phyloP scores from a whole-genome alignment of 2,113 vertebrate species.

The Nyctereutes procyonoides region DNA sequence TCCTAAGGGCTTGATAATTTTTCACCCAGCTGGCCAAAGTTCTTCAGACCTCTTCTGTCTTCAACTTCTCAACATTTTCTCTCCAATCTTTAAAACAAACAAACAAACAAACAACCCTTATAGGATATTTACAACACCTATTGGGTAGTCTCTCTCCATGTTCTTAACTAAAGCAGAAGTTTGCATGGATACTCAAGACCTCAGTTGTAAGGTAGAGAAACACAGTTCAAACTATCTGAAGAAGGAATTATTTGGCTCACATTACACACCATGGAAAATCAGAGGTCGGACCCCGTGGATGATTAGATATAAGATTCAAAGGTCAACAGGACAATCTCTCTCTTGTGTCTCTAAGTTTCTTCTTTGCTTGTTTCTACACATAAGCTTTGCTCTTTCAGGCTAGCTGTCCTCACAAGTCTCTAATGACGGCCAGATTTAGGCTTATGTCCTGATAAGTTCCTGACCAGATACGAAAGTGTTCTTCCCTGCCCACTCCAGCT shows the following conservation, averaged over 20 bases:
- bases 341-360: not conserved
- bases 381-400: not conserved
- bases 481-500: not conserved
- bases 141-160: not conserved
- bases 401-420: not conserved
- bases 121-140: not conserved
- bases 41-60: not conserved
- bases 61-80: not conserved
- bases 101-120: not conserved
- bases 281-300: not conserved
- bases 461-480: not conserved
- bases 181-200: not conserved
- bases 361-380: not conserved
- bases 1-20: not conserved
- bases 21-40: not conserved
- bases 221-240: not conserved
- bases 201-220: not conserved
- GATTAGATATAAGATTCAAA: not conserved
- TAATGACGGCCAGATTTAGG: not conserved
- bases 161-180: slow-evolving; percentile 11
- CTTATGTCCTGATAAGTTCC: not conserved
- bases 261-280: not conserved
- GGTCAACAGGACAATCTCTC: not conserved
- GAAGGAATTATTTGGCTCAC: not conserved
- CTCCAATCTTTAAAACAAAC: not conserved